Evolutionary conservation across 2,797 vertebrate genomes (phyloP).

Genomic region (Spinus pinus): DNA sequence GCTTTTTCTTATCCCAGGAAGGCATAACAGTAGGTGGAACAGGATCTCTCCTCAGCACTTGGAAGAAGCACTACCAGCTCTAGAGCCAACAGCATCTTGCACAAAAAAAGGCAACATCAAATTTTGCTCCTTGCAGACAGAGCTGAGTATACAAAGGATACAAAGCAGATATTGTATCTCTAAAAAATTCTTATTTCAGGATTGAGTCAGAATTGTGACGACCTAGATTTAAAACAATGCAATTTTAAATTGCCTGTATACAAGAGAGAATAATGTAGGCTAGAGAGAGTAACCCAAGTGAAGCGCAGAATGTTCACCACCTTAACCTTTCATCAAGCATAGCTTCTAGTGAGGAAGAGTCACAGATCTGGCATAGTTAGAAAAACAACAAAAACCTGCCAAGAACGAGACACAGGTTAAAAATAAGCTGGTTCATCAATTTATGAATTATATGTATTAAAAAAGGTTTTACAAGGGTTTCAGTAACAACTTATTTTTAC

Average conservation of each 20-base stretch:
- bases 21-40: not conserved
- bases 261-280: not conserved
- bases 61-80: not conserved
- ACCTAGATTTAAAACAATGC: not conserved
- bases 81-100: not conserved
- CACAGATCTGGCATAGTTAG: not conserved
- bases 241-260: not conserved
- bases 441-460: not conserved
- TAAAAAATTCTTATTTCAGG: not conserved
- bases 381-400: not conserved
- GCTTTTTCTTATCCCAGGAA: not conserved
- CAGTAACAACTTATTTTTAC: not conserved
- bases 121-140: not conserved
- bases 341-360: not conserved
- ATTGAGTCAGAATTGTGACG: not conserved
- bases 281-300: not conserved
- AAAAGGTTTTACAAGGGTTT: not conserved
- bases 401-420: not conserved
- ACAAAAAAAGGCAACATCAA: not conserved
- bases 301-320: not conserved
- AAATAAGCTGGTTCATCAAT: not conserved
- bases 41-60: not conserved
- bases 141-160: not conserved
- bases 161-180: not conserved
- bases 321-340: not conserved